phyloP scores from a whole-genome alignment of 1,140 invertebrate genomes.

The Prorops nasuta region DNA sequence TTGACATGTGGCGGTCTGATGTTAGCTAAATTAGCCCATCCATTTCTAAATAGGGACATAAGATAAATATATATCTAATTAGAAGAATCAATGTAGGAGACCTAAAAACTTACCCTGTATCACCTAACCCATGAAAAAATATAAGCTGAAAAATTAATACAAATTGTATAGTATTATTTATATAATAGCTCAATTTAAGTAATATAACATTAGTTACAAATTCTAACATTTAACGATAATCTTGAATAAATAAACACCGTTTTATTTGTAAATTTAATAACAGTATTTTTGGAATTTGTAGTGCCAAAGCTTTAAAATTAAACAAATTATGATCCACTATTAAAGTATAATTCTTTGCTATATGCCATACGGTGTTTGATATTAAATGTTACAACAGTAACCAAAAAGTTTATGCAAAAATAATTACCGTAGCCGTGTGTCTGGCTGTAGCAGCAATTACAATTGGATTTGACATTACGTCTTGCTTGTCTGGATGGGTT shows the following conservation, averaged over 20 bases:
- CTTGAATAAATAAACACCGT: too few species aligned
- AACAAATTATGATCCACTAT: too few species aligned
- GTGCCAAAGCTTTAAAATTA: too few species aligned
- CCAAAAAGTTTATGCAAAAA: too few species aligned
- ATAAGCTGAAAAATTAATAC: slow-evolving; percentile 53
- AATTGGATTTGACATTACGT: slow-evolving; percentile 66
- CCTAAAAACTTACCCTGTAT: slow-evolving; percentile 55
- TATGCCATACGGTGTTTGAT: slow-evolving; percentile 3
- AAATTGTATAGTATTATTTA: too few species aligned
- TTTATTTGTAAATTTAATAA: too few species aligned
- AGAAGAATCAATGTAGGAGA: too few species aligned
- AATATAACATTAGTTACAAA: too few species aligned
- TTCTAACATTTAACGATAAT: too few species aligned
- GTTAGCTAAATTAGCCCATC: slow-evolving; percentile 84
- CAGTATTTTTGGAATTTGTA: too few species aligned
- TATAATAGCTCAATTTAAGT: too few species aligned
- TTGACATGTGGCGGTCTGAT: slow-evolving; percentile 82
- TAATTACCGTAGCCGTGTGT: slow-evolving; percentile 75
- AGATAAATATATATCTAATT: background rate
- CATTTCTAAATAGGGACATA: slow-evolving; percentile 68
- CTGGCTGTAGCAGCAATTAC: slow-evolving; percentile 73
- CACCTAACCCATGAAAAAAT: slow-evolving; percentile 60
- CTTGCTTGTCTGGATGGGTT: slow-evolving; percentile 26
- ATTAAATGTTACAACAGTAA: slow-evolving; percentile 8
- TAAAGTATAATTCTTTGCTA: slow-evolving; percentile 5